phyloP scores from a whole-genome alignment of 1,140 invertebrate species.

The Sipha flava region DNA sequence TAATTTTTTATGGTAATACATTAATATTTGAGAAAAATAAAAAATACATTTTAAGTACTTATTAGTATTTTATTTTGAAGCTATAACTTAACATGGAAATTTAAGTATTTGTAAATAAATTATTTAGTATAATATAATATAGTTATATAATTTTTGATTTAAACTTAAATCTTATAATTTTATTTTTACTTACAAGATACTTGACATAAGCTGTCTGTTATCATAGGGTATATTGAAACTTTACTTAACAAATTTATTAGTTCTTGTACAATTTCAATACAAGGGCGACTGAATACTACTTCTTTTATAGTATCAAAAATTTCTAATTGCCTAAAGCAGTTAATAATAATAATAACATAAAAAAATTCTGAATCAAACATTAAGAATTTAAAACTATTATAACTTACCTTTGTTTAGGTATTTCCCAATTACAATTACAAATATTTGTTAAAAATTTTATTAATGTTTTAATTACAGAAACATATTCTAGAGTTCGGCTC shows the following conservation, averaged over 20 bases:
- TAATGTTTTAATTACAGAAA: neutral
- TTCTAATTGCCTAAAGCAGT: conserved; percentile 7
- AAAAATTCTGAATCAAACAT: neutral
- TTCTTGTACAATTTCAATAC: neutral
- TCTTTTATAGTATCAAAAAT: conserved; percentile 9
- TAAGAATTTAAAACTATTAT: neutral
- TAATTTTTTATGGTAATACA: neutral
- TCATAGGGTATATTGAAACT: neutral
- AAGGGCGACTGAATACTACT: conserved; percentile 19
- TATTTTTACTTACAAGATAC: conserved; percentile 6
- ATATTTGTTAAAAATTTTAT: conserved; percentile 6
- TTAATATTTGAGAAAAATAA: no score
- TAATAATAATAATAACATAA: neutral
- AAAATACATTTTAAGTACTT: no score
- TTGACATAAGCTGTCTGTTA: conserved; percentile 2
- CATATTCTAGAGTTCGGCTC: neutral
- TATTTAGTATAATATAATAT: no score
- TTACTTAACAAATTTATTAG: neutral
- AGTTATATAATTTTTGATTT: no score
- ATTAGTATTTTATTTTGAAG: no score
- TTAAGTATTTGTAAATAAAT: no score
- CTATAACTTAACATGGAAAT: no score
- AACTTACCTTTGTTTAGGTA: conserved; percentile 8
- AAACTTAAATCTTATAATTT: neutral
- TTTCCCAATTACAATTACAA: neutral